Percentiles rank a stretch among this genome's conserved stretches.
These are phyloP conservation scores for Agrotis puta DNA, from an alignment of 2,888 invertebrate species.

Conservation along the genomic window DNA sequence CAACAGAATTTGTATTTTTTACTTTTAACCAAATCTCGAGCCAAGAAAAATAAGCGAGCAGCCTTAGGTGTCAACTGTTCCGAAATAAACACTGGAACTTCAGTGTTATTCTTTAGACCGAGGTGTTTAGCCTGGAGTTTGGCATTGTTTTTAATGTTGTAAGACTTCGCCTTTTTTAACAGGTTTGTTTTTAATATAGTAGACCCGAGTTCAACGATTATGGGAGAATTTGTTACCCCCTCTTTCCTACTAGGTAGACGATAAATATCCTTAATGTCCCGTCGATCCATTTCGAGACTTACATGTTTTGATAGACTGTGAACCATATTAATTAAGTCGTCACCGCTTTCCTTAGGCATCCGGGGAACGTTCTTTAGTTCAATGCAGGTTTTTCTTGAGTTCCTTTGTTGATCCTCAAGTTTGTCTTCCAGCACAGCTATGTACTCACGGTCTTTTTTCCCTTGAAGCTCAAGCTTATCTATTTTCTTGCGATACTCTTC, in stretches of 20 bases:
- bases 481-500: constrained; percentile 10
- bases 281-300: constrained; percentile 5
- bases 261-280: constrained; percentile 16
- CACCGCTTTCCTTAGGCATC: constrained; percentile 4
- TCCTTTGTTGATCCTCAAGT: constrained; percentile 1
- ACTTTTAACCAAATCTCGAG: neutral
- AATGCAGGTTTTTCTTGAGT: constrained; percentile 10
- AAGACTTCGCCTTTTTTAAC: neutral
- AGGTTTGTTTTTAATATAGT: neutral
- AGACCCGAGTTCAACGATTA: neutral
- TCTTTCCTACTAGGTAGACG: neutral
- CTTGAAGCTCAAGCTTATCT: constrained; percentile 3
- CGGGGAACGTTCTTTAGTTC: constrained; percentile 16
- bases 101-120: neutral
- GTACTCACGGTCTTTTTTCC: constrained; percentile 8
- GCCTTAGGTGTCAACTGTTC: too few relatives aligned
- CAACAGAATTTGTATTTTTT: constrained; percentile 16
- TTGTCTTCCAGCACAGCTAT: constrained; percentile 9
- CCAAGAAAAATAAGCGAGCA: too few relatives aligned
- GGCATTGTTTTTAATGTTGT: neutral
- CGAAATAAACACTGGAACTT: too few relatives aligned
- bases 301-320: neutral
- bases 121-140: constrained; percentile 2
- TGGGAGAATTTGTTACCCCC: neutral
- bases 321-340: constrained; percentile 12